Evolutionary conservation across 1,140 invertebrate genomes (phyloP).

Genomic region (Hyphantria cunea): DNA sequence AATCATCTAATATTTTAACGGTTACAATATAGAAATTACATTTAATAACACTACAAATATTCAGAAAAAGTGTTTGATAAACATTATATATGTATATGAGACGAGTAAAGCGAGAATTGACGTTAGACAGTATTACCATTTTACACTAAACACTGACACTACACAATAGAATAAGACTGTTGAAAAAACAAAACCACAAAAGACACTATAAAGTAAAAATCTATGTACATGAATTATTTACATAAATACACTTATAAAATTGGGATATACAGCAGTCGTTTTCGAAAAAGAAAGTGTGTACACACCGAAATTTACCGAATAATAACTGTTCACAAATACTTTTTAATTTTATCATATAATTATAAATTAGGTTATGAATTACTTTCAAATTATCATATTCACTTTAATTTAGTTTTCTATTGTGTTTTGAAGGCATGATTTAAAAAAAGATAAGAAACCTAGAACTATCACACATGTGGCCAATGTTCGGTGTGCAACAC

Average conservation of each 20-base stretch:
- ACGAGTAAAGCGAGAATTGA: not conserved
- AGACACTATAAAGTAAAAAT: constrained; percentile 8
- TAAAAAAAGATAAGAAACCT: too few species aligned
- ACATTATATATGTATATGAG: not conserved
- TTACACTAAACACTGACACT: not conserved
- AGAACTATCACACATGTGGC: too few species aligned
- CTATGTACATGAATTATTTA: constrained; percentile 29
- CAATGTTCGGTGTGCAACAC: too few species aligned
- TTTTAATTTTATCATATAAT: not conserved
- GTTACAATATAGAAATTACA: constrained; percentile 22
- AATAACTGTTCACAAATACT: not conserved
- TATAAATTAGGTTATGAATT: not conserved
- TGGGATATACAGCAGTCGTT: constrained; percentile 6
- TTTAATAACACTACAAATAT: constrained; percentile 3
- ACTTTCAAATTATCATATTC: not conserved
- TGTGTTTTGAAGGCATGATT: not conserved
- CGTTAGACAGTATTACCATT: not conserved
- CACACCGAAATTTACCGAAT: not conserved
- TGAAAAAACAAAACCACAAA: constrained; percentile 19
- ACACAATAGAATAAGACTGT: constrained; percentile 1
- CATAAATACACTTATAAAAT: constrained; percentile 19
- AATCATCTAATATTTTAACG: constrained; percentile 18
- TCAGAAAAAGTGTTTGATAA: constrained; percentile 2
- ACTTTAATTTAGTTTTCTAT: constrained; percentile 4
- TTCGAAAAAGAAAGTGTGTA: not conserved